phyloP scores from a whole-genome alignment of 2,797 vertebrate species.

The Enteromius unitaeniatus region DNA sequence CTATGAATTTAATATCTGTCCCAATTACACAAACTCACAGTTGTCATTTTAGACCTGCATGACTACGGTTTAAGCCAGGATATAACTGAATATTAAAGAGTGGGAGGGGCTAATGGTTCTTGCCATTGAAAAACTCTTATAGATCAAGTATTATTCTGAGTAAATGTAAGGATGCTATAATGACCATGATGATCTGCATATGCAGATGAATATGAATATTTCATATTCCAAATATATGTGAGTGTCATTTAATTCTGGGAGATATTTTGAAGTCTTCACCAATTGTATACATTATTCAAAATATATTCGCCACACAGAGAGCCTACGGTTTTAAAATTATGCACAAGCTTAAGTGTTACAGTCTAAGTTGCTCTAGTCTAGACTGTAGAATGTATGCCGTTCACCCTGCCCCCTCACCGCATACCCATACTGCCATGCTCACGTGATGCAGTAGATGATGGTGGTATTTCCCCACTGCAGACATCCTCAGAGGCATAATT shows the following conservation, averaged over 20 bases:
- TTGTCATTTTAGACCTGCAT: constrained; percentile 53
- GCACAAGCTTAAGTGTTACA: neutral
- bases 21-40: constrained; percentile 47
- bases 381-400: neutral
- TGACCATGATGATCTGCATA: neutral
- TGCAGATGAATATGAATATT: neutral
- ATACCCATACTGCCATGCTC: constrained; percentile 43
- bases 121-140: neutral
- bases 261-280: neutral
- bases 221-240: neutral
- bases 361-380: constrained; percentile 1
- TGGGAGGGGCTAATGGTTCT: neutral
- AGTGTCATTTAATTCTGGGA: neutral
- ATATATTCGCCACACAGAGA: constrained; percentile 57
- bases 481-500: constrained; percentile 56
- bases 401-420: constrained; percentile 15
- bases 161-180: neutral
- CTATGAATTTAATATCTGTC: constrained; percentile 11
- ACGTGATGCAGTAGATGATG: constrained; percentile 47
- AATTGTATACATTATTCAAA: constrained; percentile 41
- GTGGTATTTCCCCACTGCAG: constrained; percentile 49
- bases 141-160: neutral
- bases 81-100: neutral
- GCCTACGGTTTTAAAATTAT: constrained; percentile 28
- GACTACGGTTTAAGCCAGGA: neutral